These are phyloP conservation scores for Megalops atlanticus DNA, from an alignment of 2,113 vertebrate genomes.

Conservation along the genomic window DNA sequence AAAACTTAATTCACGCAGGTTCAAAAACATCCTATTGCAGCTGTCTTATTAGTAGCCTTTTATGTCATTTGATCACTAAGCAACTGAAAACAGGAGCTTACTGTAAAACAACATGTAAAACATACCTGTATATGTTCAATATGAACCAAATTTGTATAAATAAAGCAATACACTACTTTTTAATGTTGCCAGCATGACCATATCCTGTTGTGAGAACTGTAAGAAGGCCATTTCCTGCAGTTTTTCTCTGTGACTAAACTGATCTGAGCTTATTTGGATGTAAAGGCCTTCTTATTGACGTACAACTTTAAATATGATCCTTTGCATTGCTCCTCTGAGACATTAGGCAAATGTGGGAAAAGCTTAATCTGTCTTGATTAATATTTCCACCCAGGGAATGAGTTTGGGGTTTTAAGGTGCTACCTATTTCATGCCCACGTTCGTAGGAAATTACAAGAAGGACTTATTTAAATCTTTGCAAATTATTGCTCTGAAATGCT, in stretches of 20 bases:
- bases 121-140: no score
- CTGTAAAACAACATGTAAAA: no score
- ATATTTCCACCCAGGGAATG: constrained; percentile 59
- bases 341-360: constrained; percentile 58
- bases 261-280: constrained; percentile 30
- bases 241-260: constrained; percentile 24
- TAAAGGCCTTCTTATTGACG: constrained; percentile 49
- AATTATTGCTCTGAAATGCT: constrained; percentile 39
- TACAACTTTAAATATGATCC: constrained; percentile 49
- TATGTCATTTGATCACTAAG: no score
- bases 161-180: no score
- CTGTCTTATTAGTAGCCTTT: no score
- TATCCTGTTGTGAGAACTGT: no score
- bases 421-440: constrained; percentile 30
- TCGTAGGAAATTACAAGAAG: constrained; percentile 47
- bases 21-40: no score
- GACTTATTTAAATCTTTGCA: constrained; percentile 58
- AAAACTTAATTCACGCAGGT: no score
- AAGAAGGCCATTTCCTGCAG: not conserved
- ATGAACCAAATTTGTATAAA: no score
- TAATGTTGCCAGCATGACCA: no score
- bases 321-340: constrained; percentile 32
- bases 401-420: constrained; percentile 57
- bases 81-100: no score
- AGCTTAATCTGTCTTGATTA: constrained; percentile 63